A percentile compares a stretch with the other conserved stretches of the same genome.
Conservation (phyloP, 2,113 vertebrate genomes). For the Rhinolophus sinicus region DNA sequence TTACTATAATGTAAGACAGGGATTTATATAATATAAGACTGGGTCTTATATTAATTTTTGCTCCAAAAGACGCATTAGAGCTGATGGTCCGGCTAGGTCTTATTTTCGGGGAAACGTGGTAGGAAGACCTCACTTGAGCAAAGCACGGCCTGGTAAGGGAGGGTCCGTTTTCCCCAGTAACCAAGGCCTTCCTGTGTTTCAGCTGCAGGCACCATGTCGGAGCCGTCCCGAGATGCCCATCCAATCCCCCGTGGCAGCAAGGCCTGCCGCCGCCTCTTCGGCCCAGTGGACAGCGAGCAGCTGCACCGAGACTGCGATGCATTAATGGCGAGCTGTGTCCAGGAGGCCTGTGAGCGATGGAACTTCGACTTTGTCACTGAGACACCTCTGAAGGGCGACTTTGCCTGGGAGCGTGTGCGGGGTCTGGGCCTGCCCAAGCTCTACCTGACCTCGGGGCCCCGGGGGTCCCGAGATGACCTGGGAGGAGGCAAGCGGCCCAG, state of each 20-base stretch:
- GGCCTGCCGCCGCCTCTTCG: conserved; percentile 91
- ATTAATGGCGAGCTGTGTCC: conserved; percentile 83
- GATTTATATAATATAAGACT: no score
- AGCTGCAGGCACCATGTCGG: conserved; percentile 83
- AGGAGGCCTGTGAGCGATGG: conserved; percentile 91
- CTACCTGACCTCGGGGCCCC: conserved; percentile 78
- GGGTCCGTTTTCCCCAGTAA: neutral
- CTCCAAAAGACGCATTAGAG: no score
- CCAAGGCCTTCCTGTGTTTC: neutral
- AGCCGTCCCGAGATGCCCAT: conserved; percentile 70
- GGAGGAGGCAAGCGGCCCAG: conserved; percentile 81
- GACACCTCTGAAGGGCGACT: conserved; percentile 89
- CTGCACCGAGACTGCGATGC: conserved; percentile 86
- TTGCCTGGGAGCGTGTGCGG: conserved; percentile 90
- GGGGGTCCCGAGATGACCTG: neutral
- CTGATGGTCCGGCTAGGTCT: no score
- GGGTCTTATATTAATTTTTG: no score
- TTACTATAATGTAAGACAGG: no score
- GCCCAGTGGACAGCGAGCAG: conserved; percentile 90
- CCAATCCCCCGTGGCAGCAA: conserved; percentile 78
- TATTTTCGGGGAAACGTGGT: no score
- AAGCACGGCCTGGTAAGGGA: neutral
- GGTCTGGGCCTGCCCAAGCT: conserved; percentile 81
- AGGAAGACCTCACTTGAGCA: neutral
- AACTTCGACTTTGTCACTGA: conserved; percentile 92